Percentiles rank a stretch among this genome's conserved stretches.
These are phyloP conservation scores for Cephus pulcher DNA, from an alignment of 2,888 invertebrate species.

Conservation along the genomic window DNA sequence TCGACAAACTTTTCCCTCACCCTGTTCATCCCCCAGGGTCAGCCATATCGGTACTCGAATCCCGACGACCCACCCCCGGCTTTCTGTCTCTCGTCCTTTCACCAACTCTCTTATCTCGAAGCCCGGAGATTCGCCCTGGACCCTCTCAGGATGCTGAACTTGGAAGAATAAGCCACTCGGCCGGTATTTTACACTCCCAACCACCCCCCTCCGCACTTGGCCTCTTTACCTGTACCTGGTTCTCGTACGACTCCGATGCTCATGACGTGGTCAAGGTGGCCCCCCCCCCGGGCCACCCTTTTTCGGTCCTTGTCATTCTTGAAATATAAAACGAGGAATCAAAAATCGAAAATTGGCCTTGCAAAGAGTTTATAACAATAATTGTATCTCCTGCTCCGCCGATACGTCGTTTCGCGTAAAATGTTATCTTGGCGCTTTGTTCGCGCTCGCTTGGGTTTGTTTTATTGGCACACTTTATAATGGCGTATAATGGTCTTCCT, in stretches of 20 bases:
- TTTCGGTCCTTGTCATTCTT: background rate
- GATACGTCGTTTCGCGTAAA: background rate
- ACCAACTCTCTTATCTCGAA: background rate
- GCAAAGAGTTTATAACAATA: background rate
- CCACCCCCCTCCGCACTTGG: too few relatives aligned
- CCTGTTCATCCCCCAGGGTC: background rate
- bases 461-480: background rate
- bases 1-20: background rate
- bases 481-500: background rate
- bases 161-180: background rate
- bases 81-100: background rate
- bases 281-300: too few relatives aligned
- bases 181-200: background rate
- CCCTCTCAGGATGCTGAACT: background rate
- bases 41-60: background rate
- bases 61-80: background rate
- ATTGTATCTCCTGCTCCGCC: background rate
- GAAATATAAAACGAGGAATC: background rate
- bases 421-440: background rate
- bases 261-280: too few relatives aligned
- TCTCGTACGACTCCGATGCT: too few relatives aligned
- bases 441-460: background rate
- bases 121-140: background rate
- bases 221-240: too few relatives aligned
- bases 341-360: background rate